Percentiles rank a stretch among this genome's conserved stretches.
These are phyloP conservation scores for Lutjanus argentimaculatus DNA, from an alignment of 2,797 vertebrate genomes.

Conservation along the genomic window DNA sequence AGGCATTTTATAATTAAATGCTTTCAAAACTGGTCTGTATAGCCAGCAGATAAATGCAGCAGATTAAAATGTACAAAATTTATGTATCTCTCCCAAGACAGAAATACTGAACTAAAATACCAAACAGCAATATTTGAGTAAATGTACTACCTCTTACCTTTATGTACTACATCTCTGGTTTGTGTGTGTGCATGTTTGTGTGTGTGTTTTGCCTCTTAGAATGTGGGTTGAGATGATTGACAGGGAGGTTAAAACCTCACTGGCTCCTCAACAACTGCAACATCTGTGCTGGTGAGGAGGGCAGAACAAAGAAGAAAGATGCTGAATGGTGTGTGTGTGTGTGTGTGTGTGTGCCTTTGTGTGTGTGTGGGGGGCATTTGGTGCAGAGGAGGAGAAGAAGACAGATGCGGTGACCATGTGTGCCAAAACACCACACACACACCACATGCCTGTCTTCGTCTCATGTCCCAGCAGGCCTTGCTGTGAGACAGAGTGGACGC, in stretches of 20 bases:
- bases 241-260: constrained; percentile 51
- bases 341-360: constrained; percentile 21
- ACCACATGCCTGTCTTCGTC: constrained; percentile 37
- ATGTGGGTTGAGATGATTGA: constrained; percentile 66
- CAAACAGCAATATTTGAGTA: no score
- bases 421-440: constrained; percentile 51
- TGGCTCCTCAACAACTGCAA: constrained; percentile 54
- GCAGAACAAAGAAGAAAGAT: constrained; percentile 49
- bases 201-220: no score
- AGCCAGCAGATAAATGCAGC: no score
- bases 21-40: no score
- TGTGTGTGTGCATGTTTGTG: no score
- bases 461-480: constrained; percentile 60
- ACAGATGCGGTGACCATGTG: constrained; percentile 61
- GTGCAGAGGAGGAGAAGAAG: constrained; percentile 21
- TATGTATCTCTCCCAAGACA: no score
- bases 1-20: neutral
- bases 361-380: constrained; percentile 20
- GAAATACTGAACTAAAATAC: no score
- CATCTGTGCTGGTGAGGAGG: constrained; percentile 65
- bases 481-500: constrained; percentile 29
- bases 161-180: neutral
- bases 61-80: no score
- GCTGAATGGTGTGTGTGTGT: constrained; percentile 33
- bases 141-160: neutral